Conservation (phyloP, 2,113 vertebrate genomes). For the Psilopogon haemacephalus region DNA sequence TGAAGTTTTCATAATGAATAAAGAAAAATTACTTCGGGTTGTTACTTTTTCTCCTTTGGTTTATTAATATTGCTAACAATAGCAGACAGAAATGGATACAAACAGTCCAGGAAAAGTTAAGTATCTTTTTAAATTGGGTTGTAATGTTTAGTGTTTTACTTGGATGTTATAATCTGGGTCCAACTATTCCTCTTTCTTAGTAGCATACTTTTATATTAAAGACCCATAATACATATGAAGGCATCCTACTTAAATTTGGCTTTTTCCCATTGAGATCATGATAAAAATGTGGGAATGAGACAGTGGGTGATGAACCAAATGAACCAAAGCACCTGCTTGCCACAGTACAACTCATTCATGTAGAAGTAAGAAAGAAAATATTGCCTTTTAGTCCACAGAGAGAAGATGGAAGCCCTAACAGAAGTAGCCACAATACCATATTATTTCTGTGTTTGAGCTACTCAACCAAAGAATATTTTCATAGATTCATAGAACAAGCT, state of each 20-base stretch:
- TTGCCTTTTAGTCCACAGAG: not conserved
- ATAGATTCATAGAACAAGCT: not conserved
- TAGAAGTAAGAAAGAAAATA: not conserved
- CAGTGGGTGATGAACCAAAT: not conserved
- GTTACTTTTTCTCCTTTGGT: not conserved
- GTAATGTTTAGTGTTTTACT: not conserved
- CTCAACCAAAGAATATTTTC: not conserved
- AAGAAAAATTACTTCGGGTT: not conserved
- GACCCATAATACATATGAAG: not conserved
- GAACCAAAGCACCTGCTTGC: not conserved
- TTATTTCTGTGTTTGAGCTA: conserved; percentile 1
- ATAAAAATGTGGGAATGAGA: not conserved
- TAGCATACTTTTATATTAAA: not conserved
- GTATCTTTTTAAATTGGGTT: not conserved
- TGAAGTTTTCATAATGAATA: not conserved
- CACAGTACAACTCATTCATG: not conserved
- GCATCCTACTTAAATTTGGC: not conserved
- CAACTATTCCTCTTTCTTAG: not conserved
- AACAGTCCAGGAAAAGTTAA: not conserved
- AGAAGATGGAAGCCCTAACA: not conserved
- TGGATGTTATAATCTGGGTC: not conserved
- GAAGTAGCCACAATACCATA: not conserved
- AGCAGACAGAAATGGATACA: not conserved
- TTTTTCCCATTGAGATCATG: not conserved
- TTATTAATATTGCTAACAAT: not conserved